These are phyloP conservation scores for Hyperopisus bebe DNA, from an alignment of 2,113 vertebrate species.

Conservation along the genomic window DNA sequence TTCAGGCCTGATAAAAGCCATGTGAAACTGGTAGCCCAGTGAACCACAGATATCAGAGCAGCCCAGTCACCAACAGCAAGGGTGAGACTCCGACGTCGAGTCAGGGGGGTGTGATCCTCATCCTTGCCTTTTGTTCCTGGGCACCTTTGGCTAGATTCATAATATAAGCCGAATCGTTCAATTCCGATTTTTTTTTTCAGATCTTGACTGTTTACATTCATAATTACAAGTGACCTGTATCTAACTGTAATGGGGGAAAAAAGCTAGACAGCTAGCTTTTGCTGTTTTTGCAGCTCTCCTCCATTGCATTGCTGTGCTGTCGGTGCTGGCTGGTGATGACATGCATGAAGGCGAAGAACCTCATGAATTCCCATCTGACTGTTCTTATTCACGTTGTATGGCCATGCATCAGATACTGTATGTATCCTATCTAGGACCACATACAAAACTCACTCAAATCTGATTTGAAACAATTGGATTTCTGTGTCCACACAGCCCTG, in stretches of 20 bases:
- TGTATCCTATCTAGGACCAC: background rate
- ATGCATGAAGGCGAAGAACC: background rate
- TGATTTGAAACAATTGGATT: background rate
- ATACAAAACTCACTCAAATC: background rate
- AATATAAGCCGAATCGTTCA: background rate
- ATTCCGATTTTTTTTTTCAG: background rate
- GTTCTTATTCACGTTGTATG: background rate
- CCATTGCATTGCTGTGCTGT: background rate
- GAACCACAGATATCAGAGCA: background rate
- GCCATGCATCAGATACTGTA: background rate
- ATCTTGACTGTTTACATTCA: background rate
- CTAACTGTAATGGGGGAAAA: background rate
- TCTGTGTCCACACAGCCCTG: too few species aligned
- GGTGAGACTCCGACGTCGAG: background rate
- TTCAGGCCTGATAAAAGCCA: background rate
- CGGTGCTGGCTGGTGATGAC: background rate
- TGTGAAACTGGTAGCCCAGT: background rate
- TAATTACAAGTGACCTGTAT: background rate
- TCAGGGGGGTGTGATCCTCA: background rate
- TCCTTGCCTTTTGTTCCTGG: background rate
- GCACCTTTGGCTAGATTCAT: background rate
- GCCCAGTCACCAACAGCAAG: background rate
- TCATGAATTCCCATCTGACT: background rate
- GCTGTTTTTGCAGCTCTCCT: background rate
- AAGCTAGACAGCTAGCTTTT: background rate